Percentiles rank a stretch among this genome's conserved stretches.
Evolutionary conservation across 2,888 invertebrate species (phyloP).

Genomic region (Rhogogaster chlorosoma): DNA sequence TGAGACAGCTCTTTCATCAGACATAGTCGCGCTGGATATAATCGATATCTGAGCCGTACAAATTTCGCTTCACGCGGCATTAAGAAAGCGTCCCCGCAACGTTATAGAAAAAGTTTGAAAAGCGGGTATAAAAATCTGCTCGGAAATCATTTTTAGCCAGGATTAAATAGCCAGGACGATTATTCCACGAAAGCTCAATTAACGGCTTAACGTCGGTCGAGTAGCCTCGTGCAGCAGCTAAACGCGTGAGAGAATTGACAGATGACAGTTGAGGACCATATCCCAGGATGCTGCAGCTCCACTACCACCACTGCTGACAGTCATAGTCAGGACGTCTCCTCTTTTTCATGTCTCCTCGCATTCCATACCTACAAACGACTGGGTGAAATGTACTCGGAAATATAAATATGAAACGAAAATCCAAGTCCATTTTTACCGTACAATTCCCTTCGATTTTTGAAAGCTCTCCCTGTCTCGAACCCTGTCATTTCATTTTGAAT

Average conservation of each 20-base stretch:
- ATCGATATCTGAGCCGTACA: neutral
- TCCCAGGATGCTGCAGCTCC: constrained; percentile 24
- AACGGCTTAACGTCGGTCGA: constrained; percentile 75
- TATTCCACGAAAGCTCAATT: constrained; percentile 71
- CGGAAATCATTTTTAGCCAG: constrained; percentile 54
- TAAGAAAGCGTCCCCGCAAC: neutral
- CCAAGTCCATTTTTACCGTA: neutral
- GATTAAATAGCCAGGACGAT: constrained; percentile 72
- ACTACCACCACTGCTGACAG: neutral
- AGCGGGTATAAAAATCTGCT: neutral
- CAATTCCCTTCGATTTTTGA: neutral
- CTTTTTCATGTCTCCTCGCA: neutral
- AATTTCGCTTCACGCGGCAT: neutral
- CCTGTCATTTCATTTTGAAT: neutral
- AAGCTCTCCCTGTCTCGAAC: neutral
- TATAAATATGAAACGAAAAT: neutral
- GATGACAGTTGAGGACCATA: constrained; percentile 59
- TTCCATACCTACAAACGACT: neutral
- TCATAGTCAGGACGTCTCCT: neutral
- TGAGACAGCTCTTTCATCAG: neutral
- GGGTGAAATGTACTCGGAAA: neutral
- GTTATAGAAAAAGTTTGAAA: neutral
- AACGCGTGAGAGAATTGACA: constrained; percentile 69
- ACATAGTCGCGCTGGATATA: neutral
- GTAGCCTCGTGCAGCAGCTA: constrained; percentile 63